A percentile compares a stretch with the other conserved stretches of the same genome.
Conservation (phyloP, 2,113 vertebrate species). For the Chloropsis cyanopogon region DNA sequence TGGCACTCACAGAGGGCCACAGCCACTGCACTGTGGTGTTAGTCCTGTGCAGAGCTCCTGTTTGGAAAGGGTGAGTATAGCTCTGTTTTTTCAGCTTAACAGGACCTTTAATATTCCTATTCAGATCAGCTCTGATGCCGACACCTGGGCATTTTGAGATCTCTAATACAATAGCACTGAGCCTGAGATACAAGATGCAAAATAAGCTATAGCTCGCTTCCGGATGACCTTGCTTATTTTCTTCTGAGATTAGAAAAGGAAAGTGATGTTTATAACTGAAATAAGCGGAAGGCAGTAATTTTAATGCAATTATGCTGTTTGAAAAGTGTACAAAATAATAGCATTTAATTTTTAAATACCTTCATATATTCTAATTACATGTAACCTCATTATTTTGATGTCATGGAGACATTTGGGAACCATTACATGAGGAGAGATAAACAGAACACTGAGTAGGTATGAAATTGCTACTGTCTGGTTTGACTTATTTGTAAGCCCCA, state of each 20-base stretch:
- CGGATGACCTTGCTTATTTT: neutral
- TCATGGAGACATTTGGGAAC: neutral
- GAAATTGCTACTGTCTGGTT: neutral
- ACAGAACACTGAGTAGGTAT: neutral
- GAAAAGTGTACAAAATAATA: neutral
- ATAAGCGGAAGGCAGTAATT: neutral
- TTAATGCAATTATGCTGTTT: neutral
- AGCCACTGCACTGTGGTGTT: neutral
- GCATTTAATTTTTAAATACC: neutral
- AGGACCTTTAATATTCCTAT: neutral
- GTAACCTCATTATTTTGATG: neutral
- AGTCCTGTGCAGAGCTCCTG: neutral
- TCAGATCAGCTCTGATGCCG: neutral
- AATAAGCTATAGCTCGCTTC: neutral
- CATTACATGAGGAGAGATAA: neutral
- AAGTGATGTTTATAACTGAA: neutral
- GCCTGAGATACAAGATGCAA: neutral
- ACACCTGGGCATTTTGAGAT: neutral
- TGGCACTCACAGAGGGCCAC: neutral
- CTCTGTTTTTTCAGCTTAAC: neutral
- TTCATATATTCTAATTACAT: neutral
- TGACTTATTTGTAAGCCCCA: neutral
- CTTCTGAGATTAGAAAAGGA: neutral
- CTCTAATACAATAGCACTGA: neutral
- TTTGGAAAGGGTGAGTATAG: neutral